A percentile compares a stretch with the other conserved stretches of the same genome.
phyloP scores from a whole-genome alignment of 2,888 invertebrate genomes.

The Coleophora flavipennella region DNA sequence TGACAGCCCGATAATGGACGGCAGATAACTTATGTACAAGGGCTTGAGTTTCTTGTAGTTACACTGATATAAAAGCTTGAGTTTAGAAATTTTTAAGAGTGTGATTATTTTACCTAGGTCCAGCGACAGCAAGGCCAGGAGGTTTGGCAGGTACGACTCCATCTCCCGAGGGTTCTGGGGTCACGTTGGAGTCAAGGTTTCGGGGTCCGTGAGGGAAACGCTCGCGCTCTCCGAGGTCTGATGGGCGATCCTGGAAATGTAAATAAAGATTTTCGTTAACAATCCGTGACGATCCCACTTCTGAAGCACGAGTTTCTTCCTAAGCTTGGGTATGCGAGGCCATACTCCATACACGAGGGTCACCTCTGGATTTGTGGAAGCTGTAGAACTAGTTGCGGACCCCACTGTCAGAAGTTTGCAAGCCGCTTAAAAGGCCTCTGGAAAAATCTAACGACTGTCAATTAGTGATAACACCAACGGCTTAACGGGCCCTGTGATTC shows the following conservation, averaged over 20 bases:
- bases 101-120: conserved; percentile 42
- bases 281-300: not conserved
- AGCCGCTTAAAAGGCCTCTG: too few species aligned
- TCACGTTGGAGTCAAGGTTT: conserved; percentile 67
- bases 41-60: not conserved
- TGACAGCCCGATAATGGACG: not conserved
- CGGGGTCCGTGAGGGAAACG: conserved; percentile 87
- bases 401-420: too few species aligned
- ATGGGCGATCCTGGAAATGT: conserved; percentile 60
- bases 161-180: conserved; percentile 43
- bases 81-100: too few species aligned
- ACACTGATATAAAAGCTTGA: not conserved
- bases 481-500: too few species aligned
- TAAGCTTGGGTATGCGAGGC: too few species aligned
- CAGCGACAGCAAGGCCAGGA: conserved; percentile 65
- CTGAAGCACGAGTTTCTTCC: too few species aligned
- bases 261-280: not conserved
- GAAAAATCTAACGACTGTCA: too few species aligned
- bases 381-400: too few species aligned
- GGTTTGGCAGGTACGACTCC: conserved; percentile 63
- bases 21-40: not conserved
- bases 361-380: too few species aligned
- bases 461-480: too few species aligned
- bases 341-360: too few species aligned
- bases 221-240: conserved; percentile 72